Base-by-base conservation (phyloP, 2,113 vertebrate species). In the Oncorhynchus clarkii region DNA sequence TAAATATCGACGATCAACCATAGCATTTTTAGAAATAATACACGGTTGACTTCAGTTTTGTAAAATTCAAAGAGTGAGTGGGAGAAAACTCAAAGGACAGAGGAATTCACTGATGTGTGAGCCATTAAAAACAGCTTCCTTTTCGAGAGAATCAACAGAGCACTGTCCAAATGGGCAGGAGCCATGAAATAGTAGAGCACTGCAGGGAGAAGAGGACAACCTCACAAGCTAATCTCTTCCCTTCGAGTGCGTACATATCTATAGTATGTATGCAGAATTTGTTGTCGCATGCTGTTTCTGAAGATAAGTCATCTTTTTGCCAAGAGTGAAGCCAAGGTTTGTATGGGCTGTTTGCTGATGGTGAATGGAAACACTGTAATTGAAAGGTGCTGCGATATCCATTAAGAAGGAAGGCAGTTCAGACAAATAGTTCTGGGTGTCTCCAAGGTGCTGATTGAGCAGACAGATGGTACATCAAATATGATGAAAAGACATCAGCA, bases 391-490 rank as follows among this genome's bases (percentile, higher is more conserved):
- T 91, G 90, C 49, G n/a, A 81, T 87, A 85, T 88, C 86, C 87
- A 90, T 92, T 82, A 90, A 78, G 76, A 68, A 5, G 59, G 73
- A 83, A n/a, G 49, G 77, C 60, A 76, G 71, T 67, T 66, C 70
- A 82, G 72, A 89, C 82, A 85, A 85, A 88, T 82, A 80, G 75
- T 71, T 78, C 78, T 14, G 74, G 77, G 83, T 86, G 88, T 91
- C 88, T 89, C 87, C 9, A 80, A 90, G 88, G 91, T 91, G 89
- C 92, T 89, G 90, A 93, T 86, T 87, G 89, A 88, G 86, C 51
- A 70, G 84, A 86, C 91, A 94, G 91, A 92, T 92, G 92, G 89
- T 85, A 79, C 76, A 91, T 90, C 90, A 90, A 91, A 93, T 92
- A 90, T 79, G 84, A 91, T 89, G 85, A 91, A 92, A 91, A 90